These are phyloP conservation scores for Ceratosolen fusciceps DNA, from an alignment of 1,140 invertebrate species.

Conservation along the genomic window DNA sequence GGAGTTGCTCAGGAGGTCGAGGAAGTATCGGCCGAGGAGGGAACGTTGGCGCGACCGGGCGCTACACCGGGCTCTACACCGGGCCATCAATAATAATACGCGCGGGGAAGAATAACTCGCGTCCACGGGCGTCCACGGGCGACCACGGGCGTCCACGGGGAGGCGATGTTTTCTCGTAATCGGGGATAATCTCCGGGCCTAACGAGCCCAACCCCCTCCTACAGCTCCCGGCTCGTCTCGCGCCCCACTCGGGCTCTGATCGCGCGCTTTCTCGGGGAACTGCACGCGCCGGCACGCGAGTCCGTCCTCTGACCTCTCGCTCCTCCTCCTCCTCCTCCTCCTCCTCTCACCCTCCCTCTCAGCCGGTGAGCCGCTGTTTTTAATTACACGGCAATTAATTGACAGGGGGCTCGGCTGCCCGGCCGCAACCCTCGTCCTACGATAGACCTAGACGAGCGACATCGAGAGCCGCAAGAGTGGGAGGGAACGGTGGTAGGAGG, in stretches of 20 bases:
- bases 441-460: too few species aligned
- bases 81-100: background rate
- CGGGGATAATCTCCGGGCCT: slow-evolving; percentile 50
- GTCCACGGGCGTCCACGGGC: too few species aligned
- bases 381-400: slow-evolving; percentile 68
- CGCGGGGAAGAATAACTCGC: background rate
- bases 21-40: background rate
- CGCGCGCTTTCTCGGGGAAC: background rate
- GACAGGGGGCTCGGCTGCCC: slow-evolving; percentile 48
- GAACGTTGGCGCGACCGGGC: background rate
- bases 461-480: too few species aligned
- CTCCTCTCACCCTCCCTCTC: background rate
- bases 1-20: too few species aligned
- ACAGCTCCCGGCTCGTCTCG: background rate
- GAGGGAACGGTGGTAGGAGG: too few species aligned
- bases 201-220: slow-evolving; percentile 40
- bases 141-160: background rate
- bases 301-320: slow-evolving; percentile 11
- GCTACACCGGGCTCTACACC: too few species aligned
- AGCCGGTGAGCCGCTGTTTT: slow-evolving; percentile 51
- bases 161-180: slow-evolving; percentile 39
- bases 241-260: background rate
- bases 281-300: slow-evolving; percentile 42
- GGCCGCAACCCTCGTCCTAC: background rate
- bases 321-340: too few species aligned